These are phyloP conservation scores for Benitochromis conjunctus DNA, from an alignment of 2,113 vertebrate genomes.

Conservation along the genomic window DNA sequence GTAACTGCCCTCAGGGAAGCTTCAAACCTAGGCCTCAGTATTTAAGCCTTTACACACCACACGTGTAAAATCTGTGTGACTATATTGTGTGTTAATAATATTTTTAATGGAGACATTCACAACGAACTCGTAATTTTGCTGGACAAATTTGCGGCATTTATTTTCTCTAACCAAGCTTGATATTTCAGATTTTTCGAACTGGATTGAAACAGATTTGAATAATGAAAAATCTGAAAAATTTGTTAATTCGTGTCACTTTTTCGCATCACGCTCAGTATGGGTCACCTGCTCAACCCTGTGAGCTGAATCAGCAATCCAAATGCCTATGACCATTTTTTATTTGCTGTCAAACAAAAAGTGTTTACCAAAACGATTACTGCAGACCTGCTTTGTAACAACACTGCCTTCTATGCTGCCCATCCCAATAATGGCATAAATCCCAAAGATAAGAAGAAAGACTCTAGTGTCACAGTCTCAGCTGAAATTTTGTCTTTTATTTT, in stretches of 20 bases:
- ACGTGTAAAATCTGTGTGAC: background rate
- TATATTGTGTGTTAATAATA: background rate
- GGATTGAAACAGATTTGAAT: background rate
- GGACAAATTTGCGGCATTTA: background rate
- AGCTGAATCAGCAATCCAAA: background rate
- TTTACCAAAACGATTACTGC: background rate
- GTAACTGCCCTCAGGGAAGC: background rate
- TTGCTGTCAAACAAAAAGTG: background rate
- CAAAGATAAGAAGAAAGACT: background rate
- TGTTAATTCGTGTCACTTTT: background rate
- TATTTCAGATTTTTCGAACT: background rate
- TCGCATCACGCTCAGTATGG: too few species aligned
- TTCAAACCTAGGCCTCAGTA: background rate
- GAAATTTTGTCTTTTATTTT: background rate
- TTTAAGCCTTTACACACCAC: background rate
- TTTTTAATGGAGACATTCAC: background rate
- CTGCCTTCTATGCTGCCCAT: background rate
- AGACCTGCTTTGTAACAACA: background rate
- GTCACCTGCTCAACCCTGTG: too few species aligned
- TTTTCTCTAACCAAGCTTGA: background rate
- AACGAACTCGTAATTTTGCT: background rate
- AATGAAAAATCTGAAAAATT: background rate
- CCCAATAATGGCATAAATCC: background rate
- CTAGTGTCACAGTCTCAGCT: background rate
- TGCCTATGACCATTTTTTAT: background rate